Percentiles rank a stretch among this genome's conserved stretches.
These are phyloP conservation scores for Antechinus flavipes DNA, from an alignment of 2,113 vertebrate genomes.

Conservation along the genomic window DNA sequence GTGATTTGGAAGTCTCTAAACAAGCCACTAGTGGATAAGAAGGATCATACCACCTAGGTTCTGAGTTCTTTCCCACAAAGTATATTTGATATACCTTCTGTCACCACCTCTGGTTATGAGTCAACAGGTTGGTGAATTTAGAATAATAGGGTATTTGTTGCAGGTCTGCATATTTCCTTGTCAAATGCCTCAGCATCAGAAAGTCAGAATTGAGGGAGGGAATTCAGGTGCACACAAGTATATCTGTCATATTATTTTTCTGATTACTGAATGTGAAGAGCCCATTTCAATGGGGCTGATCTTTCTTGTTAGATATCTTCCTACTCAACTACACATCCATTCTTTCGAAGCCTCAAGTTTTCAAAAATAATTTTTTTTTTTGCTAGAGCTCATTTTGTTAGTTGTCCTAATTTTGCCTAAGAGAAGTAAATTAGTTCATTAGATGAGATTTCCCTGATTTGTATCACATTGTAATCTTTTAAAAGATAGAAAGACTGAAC, in stretches of 20 bases:
- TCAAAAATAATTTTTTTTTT: conserved; percentile 17
- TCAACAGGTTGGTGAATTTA: neutral
- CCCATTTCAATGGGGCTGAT: neutral
- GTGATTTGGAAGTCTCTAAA: neutral
- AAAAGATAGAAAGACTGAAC: neutral
- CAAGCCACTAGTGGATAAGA: neutral
- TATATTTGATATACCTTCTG: neutral
- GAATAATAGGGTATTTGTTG: rapidly evolving
- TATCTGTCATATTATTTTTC: neutral
- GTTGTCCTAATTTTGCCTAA: conserved; percentile 36
- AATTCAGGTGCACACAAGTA: no score
- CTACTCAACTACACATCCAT: neutral
- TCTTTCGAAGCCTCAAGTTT: neutral
- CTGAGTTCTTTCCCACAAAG: neutral
- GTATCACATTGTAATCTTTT: conserved; percentile 1
- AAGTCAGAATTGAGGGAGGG: no score
- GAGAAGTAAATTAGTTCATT: conserved; percentile 34
- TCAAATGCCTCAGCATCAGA: neutral
- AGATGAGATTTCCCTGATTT: conserved; percentile 37
- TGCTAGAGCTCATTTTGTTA: conserved; percentile 34
- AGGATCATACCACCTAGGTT: neutral
- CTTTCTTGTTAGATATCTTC: neutral
- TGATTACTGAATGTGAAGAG: neutral
- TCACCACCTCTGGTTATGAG: neutral
- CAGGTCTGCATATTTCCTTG: neutral